These are phyloP conservation scores for Orestias chungarensis DNA, from an alignment of 2,797 vertebrate genomes.

Conservation along the genomic window DNA sequence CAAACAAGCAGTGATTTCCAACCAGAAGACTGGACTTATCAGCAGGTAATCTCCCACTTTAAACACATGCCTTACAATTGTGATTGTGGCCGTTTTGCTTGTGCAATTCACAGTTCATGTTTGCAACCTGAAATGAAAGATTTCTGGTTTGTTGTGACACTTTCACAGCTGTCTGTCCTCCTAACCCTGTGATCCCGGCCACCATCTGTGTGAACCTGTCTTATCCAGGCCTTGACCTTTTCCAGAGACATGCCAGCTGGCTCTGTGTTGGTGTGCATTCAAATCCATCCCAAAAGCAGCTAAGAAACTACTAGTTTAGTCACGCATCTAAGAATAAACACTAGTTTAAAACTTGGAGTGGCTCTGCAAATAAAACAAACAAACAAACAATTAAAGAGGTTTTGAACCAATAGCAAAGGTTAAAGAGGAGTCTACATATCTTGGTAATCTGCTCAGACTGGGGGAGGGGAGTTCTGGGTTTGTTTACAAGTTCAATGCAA, in stretches of 20 bases:
- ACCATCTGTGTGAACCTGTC: conserved; percentile 66
- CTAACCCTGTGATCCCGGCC: conserved; percentile 55
- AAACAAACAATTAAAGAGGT: conserved; percentile 7
- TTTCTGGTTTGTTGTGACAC: conserved; percentile 17
- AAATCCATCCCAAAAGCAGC: conserved; percentile 21
- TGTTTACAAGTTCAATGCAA: conserved; percentile 26
- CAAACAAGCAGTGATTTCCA: conserved; percentile 88
- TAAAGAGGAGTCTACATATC: conserved; percentile 24
- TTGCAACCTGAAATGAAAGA: neutral
- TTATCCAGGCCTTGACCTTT: conserved; percentile 38
- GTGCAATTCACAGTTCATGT: neutral
- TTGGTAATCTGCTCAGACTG: conserved; percentile 46
- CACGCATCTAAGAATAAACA: neutral
- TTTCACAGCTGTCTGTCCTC: conserved; percentile 39
- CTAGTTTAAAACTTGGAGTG: neutral
- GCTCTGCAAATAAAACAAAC: neutral
- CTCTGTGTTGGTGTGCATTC: conserved; percentile 13
- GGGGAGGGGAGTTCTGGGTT: conserved; percentile 38
- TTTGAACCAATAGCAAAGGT: conserved; percentile 29
- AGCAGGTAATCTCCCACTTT: conserved; percentile 81
- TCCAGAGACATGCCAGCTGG: conserved; percentile 49
- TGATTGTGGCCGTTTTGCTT: neutral
- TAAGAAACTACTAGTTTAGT: neutral
- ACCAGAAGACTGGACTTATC: conserved; percentile 89
- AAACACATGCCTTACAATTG: neutral